A percentile compares a stretch with the other conserved stretches of the same genome.
phyloP scores from a whole-genome alignment of 2,888 invertebrate species.

The Arctia plantaginis region DNA sequence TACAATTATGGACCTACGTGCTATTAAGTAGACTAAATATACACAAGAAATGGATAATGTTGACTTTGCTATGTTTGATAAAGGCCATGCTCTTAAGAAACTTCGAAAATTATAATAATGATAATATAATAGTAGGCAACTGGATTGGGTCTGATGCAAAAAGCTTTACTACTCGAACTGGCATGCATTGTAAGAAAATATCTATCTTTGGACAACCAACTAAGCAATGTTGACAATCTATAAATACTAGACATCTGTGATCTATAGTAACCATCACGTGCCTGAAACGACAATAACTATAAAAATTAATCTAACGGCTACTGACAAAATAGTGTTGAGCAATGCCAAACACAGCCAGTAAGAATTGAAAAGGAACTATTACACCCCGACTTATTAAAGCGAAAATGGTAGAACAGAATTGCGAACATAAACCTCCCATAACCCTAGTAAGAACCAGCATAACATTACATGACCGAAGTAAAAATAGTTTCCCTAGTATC shows the following conservation, averaged over 20 bases:
- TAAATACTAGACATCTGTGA: too few relatives aligned
- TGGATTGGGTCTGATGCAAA: too few relatives aligned
- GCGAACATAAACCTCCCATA: slow-evolving; percentile 8
- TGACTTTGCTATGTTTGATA: not conserved
- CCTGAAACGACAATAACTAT: too few relatives aligned
- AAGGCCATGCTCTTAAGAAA: not conserved
- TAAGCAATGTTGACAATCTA: too few relatives aligned
- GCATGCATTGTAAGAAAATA: too few relatives aligned
- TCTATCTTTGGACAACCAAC: too few relatives aligned
- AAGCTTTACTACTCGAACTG: too few relatives aligned
- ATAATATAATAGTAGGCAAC: too few relatives aligned
- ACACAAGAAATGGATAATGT: not conserved
- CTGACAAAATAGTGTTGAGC: not conserved
- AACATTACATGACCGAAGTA: slow-evolving; percentile 32
- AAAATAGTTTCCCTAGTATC: slow-evolving; percentile 39
- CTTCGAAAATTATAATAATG: not conserved
- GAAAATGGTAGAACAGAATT: slow-evolving; percentile 8
- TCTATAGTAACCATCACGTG: too few relatives aligned
- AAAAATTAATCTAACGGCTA: not conserved
- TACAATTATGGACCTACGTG: not conserved
- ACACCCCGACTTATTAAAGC: not conserved
- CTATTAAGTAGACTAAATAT: not conserved
- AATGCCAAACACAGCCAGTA: not conserved
- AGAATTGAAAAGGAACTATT: not conserved
- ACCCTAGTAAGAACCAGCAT: slow-evolving; percentile 18